Evolutionary conservation across 2,797 vertebrate species (phyloP), one percentile per base, ranked within the genome.

Genomic region (Enteromius paludinosus): DNA sequence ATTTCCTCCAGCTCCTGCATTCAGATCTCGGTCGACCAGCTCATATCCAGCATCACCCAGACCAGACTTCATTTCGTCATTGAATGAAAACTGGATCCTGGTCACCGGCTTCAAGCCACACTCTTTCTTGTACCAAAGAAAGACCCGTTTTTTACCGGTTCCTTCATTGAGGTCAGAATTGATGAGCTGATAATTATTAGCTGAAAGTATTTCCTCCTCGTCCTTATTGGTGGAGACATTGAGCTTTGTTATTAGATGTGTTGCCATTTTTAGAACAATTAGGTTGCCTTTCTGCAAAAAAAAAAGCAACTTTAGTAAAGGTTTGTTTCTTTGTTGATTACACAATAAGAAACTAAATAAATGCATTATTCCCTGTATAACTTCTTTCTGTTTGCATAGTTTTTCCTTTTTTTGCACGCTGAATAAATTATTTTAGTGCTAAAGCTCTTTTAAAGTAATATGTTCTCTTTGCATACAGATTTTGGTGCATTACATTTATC

Each of bases 31-130:
- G 17, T 82, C 14, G 8, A 81, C 33, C 79, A 35, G 14, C 4
- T 81, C 43, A 41, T 73, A 81, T 41, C 43, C 79, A 8, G 79
- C 79, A 6, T 49, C 10, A 20, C 10, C 9, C 43, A 81, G 70
- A 49, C 79, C 79, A 3, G 2, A 20, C n/a, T 52, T 52, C 79
- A 81, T 81, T 0, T 25, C 0, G 0, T 14, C 5, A 8, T 4
- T 20, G 20, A 81, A 81, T 45, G 70, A 35, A 52, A 81, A 35
- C 70, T 74, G 79, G 9, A 81, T 73, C 59, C 79, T 81, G 56
- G 79, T 74, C 43, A 79, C 64, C 35, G 62, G 77, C 20, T 33
- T 79, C 10, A 54, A 1, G 20, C 61, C 64, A 38, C 41, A 52
- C 43, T 78, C 62, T 66, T 45, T 68, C 64, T 78, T 78, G 43